Percentiles rank a stretch among this genome's conserved stretches.
Conservation (phyloP, 2,888 invertebrate species). For the Agrotis exclamationis region DNA sequence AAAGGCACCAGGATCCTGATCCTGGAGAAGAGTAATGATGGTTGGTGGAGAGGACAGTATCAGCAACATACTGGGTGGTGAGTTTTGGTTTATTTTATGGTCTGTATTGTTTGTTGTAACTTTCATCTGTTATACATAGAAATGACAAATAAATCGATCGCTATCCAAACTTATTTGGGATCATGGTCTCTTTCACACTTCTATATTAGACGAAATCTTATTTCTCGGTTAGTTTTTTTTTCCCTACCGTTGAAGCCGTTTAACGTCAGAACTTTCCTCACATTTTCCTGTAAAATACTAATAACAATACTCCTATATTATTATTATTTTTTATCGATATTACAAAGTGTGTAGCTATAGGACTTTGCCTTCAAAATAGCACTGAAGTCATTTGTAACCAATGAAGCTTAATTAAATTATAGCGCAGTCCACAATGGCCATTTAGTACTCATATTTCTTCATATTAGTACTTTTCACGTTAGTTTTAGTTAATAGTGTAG, state of each 20-base stretch:
- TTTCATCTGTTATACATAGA: not conserved
- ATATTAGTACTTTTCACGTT: not conserved
- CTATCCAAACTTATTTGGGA: not conserved
- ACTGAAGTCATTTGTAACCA: not conserved
- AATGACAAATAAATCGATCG: no score
- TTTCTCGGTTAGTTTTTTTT: not conserved
- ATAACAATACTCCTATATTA: no score
- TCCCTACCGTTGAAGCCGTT: no score
- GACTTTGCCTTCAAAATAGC: slow-evolving; percentile 10
- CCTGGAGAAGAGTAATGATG: slow-evolving; percentile 99
- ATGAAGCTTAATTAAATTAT: slow-evolving; percentile 29
- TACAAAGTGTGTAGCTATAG: not conserved
- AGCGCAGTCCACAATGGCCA: not conserved
- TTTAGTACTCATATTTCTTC: not conserved
- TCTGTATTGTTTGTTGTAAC: not conserved
- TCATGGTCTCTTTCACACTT: not conserved
- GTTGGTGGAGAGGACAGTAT: slow-evolving; percentile 99
- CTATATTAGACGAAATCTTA: not conserved
- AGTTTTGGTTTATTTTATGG: slow-evolving; percentile 60
- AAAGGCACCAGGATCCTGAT: slow-evolving; percentile 99
- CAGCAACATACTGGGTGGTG: slow-evolving; percentile 91
- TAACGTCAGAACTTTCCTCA: not conserved
- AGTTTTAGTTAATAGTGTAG: not conserved
- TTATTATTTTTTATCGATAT: no score
- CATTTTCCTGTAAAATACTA: not conserved